Conservation (phyloP, 2,888 invertebrate species). For the Caenorhabditis panamensis region DNA sequence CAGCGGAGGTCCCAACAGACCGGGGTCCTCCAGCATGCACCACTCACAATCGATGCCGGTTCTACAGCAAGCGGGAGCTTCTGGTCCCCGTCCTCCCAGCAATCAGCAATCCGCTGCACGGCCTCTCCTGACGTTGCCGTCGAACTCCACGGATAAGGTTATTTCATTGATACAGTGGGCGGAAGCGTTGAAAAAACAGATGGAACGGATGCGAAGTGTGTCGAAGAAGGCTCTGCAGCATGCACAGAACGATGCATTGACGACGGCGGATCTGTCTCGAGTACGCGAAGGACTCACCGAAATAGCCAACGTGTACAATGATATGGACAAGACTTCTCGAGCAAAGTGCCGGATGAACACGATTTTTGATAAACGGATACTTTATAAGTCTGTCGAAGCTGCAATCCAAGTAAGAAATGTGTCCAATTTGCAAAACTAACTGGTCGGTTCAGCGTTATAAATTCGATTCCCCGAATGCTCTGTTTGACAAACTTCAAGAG, state of each 20-base stretch:
- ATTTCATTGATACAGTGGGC: constrained; percentile 20
- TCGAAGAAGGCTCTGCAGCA: constrained; percentile 16
- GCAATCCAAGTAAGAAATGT: constrained; percentile 20
- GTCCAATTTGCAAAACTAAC: not conserved
- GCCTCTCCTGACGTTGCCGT: constrained; percentile 25
- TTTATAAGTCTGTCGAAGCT: constrained; percentile 30
- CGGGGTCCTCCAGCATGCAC: constrained; percentile 18
- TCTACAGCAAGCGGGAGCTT: constrained; percentile 11
- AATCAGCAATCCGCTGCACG: constrained; percentile 8
- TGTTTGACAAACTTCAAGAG: constrained; percentile 32
- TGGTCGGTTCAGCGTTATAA: not conserved
- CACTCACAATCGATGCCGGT: constrained; percentile 55
- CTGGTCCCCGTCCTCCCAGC: not conserved
- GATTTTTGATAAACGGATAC: constrained; percentile 31
- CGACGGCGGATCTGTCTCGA: constrained; percentile 1
- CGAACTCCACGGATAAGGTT: constrained; percentile 33
- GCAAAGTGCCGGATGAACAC: constrained; percentile 32
- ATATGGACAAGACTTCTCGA: constrained; percentile 5
- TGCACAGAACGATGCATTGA: constrained; percentile 1
- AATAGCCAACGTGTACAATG: constrained; percentile 23
- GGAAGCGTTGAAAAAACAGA: constrained; percentile 7
- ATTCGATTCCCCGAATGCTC: not conserved
- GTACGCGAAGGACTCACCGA: constrained; percentile 15
- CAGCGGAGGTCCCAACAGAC: not conserved
- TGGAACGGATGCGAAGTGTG: constrained; percentile 9